Evolutionary conservation across 2,113 vertebrate species (phyloP).

Genomic region (Sphaerodactylus townsendi): DNA sequence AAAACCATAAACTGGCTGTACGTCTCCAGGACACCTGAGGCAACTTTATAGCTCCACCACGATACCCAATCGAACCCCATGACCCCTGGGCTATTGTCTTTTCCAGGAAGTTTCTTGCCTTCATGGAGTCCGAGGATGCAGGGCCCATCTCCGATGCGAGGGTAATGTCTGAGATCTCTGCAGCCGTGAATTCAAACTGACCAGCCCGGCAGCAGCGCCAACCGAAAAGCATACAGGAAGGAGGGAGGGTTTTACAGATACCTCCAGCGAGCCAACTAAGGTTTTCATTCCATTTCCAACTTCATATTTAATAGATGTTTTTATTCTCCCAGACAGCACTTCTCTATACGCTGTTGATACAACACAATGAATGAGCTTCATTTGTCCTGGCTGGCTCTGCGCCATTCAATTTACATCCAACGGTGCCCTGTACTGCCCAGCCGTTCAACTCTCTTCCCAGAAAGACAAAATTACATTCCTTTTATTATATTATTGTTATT

Average conservation of each 20-base stretch:
- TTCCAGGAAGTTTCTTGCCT: too few relatives aligned
- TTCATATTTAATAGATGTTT: conserved; percentile 15
- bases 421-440: conserved; percentile 52
- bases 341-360: conserved; percentile 13
- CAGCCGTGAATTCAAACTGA: not conserved
- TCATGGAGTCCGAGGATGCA: too few relatives aligned
- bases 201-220: not conserved
- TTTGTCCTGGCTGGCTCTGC: conserved; percentile 37
- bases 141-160: too few relatives aligned
- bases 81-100: too few relatives aligned
- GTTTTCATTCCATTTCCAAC: not conserved
- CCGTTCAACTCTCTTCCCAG: conserved; percentile 25
- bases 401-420: conserved; percentile 50
- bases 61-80: too few relatives aligned
- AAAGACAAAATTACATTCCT: conserved; percentile 35
- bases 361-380: conserved; percentile 33
- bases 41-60: too few relatives aligned
- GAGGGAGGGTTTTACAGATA: not conserved
- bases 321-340: conserved; percentile 14
- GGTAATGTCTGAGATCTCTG: not conserved
- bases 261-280: not conserved
- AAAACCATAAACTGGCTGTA: too few relatives aligned
- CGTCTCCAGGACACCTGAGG: too few relatives aligned
- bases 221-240: not conserved
- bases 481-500: conserved; percentile 9